Conservation (phyloP, 2,888 invertebrate genomes). For the Corythucha ciliata region DNA sequence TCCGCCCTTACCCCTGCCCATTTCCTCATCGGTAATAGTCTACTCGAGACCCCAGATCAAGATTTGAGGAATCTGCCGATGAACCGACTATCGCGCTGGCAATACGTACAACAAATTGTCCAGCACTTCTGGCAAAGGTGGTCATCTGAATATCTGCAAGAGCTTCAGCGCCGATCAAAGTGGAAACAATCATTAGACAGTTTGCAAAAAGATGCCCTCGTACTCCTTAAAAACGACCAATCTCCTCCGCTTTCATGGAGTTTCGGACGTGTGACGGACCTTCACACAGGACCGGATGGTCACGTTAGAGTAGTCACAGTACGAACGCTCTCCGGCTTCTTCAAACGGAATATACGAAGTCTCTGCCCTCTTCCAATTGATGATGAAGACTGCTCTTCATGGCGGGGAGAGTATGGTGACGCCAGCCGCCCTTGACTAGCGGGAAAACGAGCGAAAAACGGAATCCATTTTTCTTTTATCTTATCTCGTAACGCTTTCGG, state of each 20-base stretch:
- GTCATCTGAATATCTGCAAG: slow-evolving; percentile 8
- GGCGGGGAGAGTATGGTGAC: no score
- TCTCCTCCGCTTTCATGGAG: slow-evolving; percentile 10
- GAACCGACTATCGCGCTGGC: slow-evolving; percentile 15
- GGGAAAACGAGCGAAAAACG: no score
- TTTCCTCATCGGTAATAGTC: slow-evolving; percentile 15
- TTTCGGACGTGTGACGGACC: not conserved
- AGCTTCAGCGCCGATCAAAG: slow-evolving; percentile 9
- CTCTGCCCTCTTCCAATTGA: slow-evolving; percentile 13
- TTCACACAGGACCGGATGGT: slow-evolving; percentile 14
- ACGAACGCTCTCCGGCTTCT: slow-evolving; percentile 1
- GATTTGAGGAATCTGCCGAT: not conserved
- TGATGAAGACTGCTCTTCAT: no score
- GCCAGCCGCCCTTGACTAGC: no score
- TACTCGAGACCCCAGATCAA: slow-evolving; percentile 10
- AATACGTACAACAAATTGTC: slow-evolving; percentile 5
- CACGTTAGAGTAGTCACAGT: slow-evolving; percentile 9
- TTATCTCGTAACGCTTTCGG: no score
- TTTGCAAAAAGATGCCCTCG: not conserved
- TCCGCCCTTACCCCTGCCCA: slow-evolving; percentile 16
- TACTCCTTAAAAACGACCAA: slow-evolving; percentile 15
- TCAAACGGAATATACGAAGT: slow-evolving; percentile 12
- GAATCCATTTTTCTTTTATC: no score
- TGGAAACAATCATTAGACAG: slow-evolving; percentile 2
- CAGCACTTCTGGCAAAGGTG: slow-evolving; percentile 17